Evolutionary conservation across 2,888 invertebrate species (phyloP).

Genomic region (Chrysolina americana): DNA sequence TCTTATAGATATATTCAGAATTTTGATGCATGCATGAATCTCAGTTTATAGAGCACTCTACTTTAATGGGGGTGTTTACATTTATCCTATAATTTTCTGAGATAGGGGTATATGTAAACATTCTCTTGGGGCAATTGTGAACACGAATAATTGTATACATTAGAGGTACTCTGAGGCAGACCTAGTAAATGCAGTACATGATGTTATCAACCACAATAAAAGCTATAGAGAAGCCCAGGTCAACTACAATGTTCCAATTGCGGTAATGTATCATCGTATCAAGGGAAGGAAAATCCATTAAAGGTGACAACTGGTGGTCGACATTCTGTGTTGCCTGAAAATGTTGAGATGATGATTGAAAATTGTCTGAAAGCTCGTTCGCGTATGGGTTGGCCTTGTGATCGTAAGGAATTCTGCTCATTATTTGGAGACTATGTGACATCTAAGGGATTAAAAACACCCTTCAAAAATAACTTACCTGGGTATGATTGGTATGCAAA

Average conservation of each 20-base stretch:
- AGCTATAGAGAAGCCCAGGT: slow-evolving; percentile 29
- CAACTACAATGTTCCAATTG: slow-evolving; percentile 29
- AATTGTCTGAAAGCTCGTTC: slow-evolving; percentile 32
- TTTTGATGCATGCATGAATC: slow-evolving; percentile 21
- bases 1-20: neutral
- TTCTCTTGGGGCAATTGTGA: slow-evolving; percentile 9
- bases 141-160: slow-evolving; percentile 3
- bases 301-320: slow-evolving; percentile 34
- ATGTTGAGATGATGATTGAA: slow-evolving; percentile 32
- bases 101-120: slow-evolving; percentile 1
- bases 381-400: slow-evolving; percentile 34
- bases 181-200: slow-evolving; percentile 24
- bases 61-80: slow-evolving; percentile 1
- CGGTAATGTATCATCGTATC: slow-evolving; percentile 30
- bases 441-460: slow-evolving; percentile 26
- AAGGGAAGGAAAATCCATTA: slow-evolving; percentile 28
- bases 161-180: slow-evolving; percentile 22
- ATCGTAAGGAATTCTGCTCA: slow-evolving; percentile 32
- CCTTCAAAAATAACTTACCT: slow-evolving; percentile 14
- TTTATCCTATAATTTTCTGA: neutral
- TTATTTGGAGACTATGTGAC: slow-evolving; percentile 35
- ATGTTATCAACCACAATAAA: slow-evolving; percentile 26
- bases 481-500: slow-evolving; percentile 23
- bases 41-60: neutral
- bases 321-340: slow-evolving; percentile 31